phyloP scores from a whole-genome alignment of 2,113 vertebrate species.

The Muscicapa adusta region DNA sequence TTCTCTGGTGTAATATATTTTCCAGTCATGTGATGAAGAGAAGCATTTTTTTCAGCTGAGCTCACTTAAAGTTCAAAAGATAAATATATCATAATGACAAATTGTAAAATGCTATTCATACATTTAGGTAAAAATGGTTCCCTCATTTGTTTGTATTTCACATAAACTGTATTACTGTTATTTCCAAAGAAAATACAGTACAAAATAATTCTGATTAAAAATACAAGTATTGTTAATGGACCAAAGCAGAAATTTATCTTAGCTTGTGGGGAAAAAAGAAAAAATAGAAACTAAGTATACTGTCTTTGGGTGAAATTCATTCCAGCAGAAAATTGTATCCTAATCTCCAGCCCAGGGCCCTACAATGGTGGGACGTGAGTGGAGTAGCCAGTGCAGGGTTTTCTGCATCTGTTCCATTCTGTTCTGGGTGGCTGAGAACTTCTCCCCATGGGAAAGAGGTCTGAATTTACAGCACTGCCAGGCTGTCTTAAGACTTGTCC shows the following conservation, averaged over 20 bases:
- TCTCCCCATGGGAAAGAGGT: background rate
- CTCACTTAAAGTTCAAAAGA: conserved; percentile 71
- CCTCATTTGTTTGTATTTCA: conserved; percentile 68
- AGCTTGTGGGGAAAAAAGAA: background rate
- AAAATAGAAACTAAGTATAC: background rate
- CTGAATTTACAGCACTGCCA: background rate
- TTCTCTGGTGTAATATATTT: conserved; percentile 58
- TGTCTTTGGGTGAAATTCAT: conserved; percentile 2
- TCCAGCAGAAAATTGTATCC: background rate
- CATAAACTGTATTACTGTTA: conserved; percentile 57
- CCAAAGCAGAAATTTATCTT: conserved; percentile 63
- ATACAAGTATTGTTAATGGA: conserved; percentile 62
- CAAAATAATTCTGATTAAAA: conserved; percentile 67
- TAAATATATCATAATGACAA: conserved; percentile 70
- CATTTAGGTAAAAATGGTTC: conserved; percentile 51
- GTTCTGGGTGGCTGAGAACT: background rate
- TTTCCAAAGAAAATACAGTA: conserved; percentile 69
- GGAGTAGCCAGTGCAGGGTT: background rate
- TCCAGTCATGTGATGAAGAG: conserved; percentile 61
- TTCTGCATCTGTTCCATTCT: background rate
- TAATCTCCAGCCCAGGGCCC: background rate
- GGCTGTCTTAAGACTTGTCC: background rate
- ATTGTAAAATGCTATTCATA: conserved; percentile 64
- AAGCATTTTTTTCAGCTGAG: conserved; percentile 60
- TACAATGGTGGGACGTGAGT: background rate